Evolutionary conservation across 2,797 vertebrate species (phyloP).

Genomic region (Sitta carolinensis): DNA sequence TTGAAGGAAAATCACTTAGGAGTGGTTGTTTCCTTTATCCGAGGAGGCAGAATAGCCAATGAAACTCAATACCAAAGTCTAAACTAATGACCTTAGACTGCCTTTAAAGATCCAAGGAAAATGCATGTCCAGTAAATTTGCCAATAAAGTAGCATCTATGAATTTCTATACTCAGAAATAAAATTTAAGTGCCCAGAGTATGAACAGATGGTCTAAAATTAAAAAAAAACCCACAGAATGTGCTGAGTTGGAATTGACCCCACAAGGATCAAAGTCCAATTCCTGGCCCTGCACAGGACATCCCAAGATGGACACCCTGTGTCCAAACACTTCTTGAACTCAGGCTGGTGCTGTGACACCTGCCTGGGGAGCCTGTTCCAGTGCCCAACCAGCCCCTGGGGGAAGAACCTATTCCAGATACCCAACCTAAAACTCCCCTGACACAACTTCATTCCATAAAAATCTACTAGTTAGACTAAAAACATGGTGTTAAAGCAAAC

Average conservation of each 20-base stretch:
- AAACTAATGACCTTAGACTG: not conserved
- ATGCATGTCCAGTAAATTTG: not conserved
- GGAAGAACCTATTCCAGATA: not conserved
- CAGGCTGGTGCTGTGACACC: not conserved
- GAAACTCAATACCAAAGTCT: not conserved
- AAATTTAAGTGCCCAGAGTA: not conserved
- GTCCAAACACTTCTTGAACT: not conserved
- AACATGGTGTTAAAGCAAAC: not conserved
- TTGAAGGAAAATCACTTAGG: not conserved
- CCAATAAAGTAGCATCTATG: not conserved
- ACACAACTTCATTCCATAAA: not conserved
- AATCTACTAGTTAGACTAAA: not conserved
- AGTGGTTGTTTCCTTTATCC: not conserved
- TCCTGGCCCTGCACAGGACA: not conserved
- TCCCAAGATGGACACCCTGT: not conserved
- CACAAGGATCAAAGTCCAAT: not conserved
- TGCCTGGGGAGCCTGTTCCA: not conserved
- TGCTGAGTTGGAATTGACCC: not conserved
- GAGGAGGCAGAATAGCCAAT: not conserved
- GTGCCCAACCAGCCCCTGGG: accelerated
- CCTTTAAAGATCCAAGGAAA: not conserved
- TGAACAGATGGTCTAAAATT: not conserved
- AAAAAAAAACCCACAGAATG: not conserved
- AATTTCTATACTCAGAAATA: not conserved
- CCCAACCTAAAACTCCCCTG: not conserved